Evolutionary conservation across 1,140 invertebrate species (phyloP).

Genomic region (Camponotus vicinus): DNA sequence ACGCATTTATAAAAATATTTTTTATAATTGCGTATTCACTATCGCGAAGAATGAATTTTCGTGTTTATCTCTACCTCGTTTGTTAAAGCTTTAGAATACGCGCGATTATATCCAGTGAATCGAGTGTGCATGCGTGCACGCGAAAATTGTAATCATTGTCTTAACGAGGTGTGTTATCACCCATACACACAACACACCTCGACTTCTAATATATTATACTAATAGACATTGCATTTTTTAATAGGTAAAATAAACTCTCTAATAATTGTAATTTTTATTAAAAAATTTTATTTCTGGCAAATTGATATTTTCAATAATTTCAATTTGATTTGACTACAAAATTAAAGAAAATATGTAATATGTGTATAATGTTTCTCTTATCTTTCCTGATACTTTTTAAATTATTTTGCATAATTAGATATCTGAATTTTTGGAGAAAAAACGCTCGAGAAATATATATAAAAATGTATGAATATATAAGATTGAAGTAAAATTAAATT

Average conservation of each 20-base stretch:
- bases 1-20: neutral
- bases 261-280: neutral
- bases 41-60: constrained; percentile 23
- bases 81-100: constrained; percentile 32
- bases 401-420: neutral
- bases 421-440: neutral
- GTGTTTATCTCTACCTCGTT: constrained; percentile 37
- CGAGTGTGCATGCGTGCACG: neutral
- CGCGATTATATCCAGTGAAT: neutral
- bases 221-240: neutral
- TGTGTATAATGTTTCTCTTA: neutral
- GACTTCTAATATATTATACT: neutral
- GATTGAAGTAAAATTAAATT: neutral
- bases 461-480: neutral
- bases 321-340: neutral
- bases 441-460: neutral
- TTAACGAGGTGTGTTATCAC: neutral
- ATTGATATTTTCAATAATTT: neutral
- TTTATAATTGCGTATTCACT: neutral
- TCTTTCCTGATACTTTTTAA: neutral
- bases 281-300: neutral
- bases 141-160: neutral
- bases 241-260: neutral
- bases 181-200: no score
- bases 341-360: neutral